Conservation (phyloP, 2,113 vertebrate species). For the Pseudorhombus dupliciocellatus region DNA sequence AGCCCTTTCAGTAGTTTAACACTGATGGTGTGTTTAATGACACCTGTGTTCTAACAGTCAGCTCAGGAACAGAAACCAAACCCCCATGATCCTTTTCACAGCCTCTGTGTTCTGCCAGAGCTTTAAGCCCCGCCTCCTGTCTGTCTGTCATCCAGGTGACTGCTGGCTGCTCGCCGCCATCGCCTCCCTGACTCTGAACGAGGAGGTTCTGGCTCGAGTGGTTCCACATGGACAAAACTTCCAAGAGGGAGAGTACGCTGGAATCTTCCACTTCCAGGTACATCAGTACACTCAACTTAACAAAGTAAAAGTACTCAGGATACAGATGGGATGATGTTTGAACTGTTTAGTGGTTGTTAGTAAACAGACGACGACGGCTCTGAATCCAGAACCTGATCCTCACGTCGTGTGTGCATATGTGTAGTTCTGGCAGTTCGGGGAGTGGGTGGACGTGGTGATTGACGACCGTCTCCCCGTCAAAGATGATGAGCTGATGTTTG, state of each 20-base stretch:
- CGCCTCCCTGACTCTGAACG: slow-evolving; percentile 50
- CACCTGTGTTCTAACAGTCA: not conserved
- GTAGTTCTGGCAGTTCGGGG: slow-evolving; percentile 87
- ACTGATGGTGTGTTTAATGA: not conserved
- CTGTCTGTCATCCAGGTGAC: slow-evolving; percentile 73
- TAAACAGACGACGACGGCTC: not conserved
- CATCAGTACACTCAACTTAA: not conserved
- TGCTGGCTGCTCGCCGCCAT: slow-evolving; percentile 82
- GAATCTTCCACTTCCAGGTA: slow-evolving; percentile 82
- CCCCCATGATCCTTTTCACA: not conserved
- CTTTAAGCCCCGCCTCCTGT: slow-evolving; percentile 11
- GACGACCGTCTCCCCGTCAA: slow-evolving; percentile 88
- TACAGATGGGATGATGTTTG: no score
- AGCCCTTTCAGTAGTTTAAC: not conserved
- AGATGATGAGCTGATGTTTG: slow-evolving; percentile 86
- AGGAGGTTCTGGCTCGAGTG: slow-evolving; percentile 56
- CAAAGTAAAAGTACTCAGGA: not conserved
- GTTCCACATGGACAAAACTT: slow-evolving; percentile 70
- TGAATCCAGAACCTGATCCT: no score
- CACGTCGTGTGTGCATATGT: not conserved
- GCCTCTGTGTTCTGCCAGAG: no score
- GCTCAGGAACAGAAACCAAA: not conserved
- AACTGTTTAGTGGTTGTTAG: no score
- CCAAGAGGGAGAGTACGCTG: slow-evolving; percentile 52
- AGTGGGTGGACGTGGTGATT: slow-evolving; percentile 92